These are phyloP conservation scores for Trichopria drosophilae DNA, from an alignment of 2,888 invertebrate species.

Conservation along the genomic window DNA sequence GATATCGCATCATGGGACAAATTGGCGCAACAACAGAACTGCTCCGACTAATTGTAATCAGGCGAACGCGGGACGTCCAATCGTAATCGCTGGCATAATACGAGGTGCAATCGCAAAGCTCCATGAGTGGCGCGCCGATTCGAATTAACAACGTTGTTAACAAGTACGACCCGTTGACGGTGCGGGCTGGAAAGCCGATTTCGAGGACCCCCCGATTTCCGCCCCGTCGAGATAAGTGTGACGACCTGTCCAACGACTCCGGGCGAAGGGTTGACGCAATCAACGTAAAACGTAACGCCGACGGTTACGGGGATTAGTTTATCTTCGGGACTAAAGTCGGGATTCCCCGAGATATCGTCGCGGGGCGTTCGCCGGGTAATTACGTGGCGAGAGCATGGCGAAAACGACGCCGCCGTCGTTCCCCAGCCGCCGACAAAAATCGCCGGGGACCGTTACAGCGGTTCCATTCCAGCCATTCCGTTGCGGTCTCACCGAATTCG, in stretches of 20 bases:
- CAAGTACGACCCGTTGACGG: constrained; percentile 39
- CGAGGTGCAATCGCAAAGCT: no score
- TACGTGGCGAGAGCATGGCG: constrained; percentile 14
- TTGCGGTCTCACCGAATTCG: no score
- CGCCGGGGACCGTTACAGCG: no score
- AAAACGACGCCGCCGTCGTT: neutral
- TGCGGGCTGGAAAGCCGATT: constrained; percentile 5
- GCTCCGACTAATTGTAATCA: no score
- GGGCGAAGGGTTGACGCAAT: constrained; percentile 57
- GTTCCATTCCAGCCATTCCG: no score
- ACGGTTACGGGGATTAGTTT: constrained; percentile 58
- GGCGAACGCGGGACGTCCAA: no score
- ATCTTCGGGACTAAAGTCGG: constrained; percentile 45
- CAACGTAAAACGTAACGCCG: constrained; percentile 58
- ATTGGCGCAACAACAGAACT: no score
- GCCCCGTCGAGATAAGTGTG: constrained; percentile 54
- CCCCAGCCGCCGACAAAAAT: no score
- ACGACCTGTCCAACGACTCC: constrained; percentile 56
- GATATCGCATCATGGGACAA: no score
- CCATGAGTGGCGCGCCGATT: no score
- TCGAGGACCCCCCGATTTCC: constrained; percentile 23
- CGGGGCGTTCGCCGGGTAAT: constrained; percentile 31
- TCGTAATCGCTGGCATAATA: no score
- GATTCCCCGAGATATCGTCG: constrained; percentile 22
- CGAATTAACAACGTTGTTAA: constrained; percentile 54